These are phyloP conservation scores for Actias luna DNA, from an alignment of 2,888 invertebrate genomes.

Conservation along the genomic window DNA sequence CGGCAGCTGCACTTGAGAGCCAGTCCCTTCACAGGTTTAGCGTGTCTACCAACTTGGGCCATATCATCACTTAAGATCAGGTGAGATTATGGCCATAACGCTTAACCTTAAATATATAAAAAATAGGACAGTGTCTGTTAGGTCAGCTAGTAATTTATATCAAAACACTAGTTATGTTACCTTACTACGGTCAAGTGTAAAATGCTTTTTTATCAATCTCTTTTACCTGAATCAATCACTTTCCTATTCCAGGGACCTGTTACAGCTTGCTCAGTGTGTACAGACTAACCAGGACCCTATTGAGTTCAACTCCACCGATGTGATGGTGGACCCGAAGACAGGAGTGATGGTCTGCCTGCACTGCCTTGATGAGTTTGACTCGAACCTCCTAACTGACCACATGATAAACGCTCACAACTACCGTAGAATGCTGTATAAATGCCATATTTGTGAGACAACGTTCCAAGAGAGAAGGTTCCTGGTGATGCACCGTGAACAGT, in stretches of 20 bases:
- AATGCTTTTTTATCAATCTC: no score
- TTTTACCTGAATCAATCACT: no score
- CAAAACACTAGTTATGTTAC: no score
- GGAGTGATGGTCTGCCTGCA: constrained; percentile 42
- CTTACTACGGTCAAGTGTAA: no score
- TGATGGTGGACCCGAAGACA: constrained; percentile 37
- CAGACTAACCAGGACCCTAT: constrained; percentile 41
- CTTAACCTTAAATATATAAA: no score
- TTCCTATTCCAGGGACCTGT: constrained; percentile 36
- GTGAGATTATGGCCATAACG: no score
- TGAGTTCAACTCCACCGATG: constrained; percentile 41
- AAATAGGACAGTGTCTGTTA: no score
- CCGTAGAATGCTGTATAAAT: constrained; percentile 37
- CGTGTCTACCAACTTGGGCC: no score
- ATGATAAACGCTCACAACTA: constrained; percentile 44
- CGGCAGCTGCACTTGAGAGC: no score
- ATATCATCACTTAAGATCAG: no score
- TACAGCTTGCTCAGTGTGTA: constrained; percentile 41
- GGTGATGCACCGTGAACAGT: constrained; percentile 31
- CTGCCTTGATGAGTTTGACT: constrained; percentile 40
- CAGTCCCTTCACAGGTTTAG: no score
- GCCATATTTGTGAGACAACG: constrained; percentile 35
- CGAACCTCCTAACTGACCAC: constrained; percentile 34
- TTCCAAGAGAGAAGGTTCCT: constrained; percentile 35
- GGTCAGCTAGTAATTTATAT: no score